Percentiles rank a stretch among this genome's conserved stretches.
These are phyloP conservation scores for Drosophila kokeensis DNA, from an alignment of 2,888 invertebrate species.

Conservation along the genomic window DNA sequence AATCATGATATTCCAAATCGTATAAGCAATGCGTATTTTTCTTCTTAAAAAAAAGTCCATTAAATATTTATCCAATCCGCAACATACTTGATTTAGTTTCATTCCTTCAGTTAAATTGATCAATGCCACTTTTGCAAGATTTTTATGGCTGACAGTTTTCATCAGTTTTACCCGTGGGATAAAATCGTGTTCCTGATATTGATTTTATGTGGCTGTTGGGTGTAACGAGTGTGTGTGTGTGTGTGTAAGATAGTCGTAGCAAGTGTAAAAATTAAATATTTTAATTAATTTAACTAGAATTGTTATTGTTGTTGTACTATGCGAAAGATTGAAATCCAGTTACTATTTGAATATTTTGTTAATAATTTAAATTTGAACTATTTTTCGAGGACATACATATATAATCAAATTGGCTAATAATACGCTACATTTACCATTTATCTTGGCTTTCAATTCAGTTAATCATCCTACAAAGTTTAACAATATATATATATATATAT, in stretches of 20 bases:
- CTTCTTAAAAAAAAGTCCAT: background rate
- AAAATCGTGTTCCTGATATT: constrained; percentile 44
- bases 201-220: constrained; percentile 26
- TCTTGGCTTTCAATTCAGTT: background rate
- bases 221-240: constrained; percentile 5
- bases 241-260: constrained; percentile 9
- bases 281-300: background rate
- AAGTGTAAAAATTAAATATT: constrained; percentile 32
- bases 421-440: constrained; percentile 22
- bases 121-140: constrained; percentile 3
- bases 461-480: constrained; percentile 2
- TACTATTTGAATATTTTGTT: constrained; percentile 9
- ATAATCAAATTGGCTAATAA: constrained; percentile 32
- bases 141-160: constrained; percentile 40
- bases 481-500: constrained; percentile 13
- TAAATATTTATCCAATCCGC: constrained; percentile 6
- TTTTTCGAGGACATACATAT: constrained; percentile 24
- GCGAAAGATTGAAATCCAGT: constrained; percentile 21
- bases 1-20: constrained; percentile 11
- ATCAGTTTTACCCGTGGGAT: constrained; percentile 24
- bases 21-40: constrained; percentile 1
- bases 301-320: constrained; percentile 31
- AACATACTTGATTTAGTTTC: constrained; percentile 12
- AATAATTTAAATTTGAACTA: constrained; percentile 25
- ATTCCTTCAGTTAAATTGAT: constrained; percentile 8